These are phyloP conservation scores for Styela plicata DNA, from an alignment of 23 tunicate species.

Conservation along the genomic window DNA sequence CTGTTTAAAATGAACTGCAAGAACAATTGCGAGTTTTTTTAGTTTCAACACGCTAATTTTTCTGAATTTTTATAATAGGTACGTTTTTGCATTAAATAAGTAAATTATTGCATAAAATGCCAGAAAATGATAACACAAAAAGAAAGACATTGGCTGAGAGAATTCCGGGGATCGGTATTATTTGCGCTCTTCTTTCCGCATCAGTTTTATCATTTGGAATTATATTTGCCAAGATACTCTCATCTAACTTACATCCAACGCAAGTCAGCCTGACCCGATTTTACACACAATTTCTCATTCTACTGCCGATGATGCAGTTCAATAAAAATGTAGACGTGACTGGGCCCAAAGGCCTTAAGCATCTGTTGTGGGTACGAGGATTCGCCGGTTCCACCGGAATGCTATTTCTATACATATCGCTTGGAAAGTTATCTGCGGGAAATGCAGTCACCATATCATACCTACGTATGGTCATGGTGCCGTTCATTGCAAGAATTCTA, in stretches of 20 bases:
- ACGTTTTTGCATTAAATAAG: too few species aligned
- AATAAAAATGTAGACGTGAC: slow-evolving; percentile 31
- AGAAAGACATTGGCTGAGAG: not conserved
- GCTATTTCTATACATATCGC: slow-evolving; percentile 42
- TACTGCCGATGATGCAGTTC: slow-evolving; percentile 36
- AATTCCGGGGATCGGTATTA: slow-evolving; percentile 12
- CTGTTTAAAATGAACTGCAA: too few species aligned
- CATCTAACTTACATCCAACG: not conserved
- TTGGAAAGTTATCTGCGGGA: slow-evolving; percentile 39
- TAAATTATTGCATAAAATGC: too few species aligned
- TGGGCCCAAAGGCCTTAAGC: slow-evolving; percentile 45
- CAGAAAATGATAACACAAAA: not conserved
- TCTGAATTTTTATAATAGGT: too few species aligned
- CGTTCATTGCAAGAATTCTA: slow-evolving; percentile 12
- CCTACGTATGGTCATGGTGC: slow-evolving; percentile 34
- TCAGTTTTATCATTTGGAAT: not conserved
- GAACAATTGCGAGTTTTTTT: too few species aligned
- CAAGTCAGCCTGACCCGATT: slow-evolving; percentile 36
- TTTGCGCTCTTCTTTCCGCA: not conserved
- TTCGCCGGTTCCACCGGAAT: slow-evolving; percentile 42
- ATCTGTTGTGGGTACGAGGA: slow-evolving; percentile 43
- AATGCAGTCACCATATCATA: slow-evolving; percentile 55
- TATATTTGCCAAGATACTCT: not conserved
- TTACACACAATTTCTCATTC: slow-evolving; percentile 27
- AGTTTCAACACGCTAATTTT: too few species aligned